These are phyloP conservation scores for Oscheius sp. DNA, from an alignment of 2,888 invertebrate genomes.

Conservation along the genomic window DNA sequence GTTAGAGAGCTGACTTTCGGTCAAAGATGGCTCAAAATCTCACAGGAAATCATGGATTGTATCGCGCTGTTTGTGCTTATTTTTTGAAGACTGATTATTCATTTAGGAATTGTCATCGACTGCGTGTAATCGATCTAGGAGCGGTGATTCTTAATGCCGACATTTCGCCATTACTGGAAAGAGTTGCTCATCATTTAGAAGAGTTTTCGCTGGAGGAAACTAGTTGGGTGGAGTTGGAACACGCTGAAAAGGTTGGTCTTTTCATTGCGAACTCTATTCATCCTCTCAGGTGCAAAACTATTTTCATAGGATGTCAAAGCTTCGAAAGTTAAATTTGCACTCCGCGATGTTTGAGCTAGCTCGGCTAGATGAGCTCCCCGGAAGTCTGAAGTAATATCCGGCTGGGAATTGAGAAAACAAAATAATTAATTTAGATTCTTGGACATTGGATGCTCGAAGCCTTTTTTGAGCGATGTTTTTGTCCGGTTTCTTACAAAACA, in stretches of 20 bases:
- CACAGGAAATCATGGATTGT: slow-evolving; percentile 52
- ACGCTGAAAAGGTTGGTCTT: background rate
- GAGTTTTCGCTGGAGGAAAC: slow-evolving; percentile 46
- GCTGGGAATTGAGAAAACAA: too few species aligned
- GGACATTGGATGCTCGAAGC: slow-evolving; percentile 33
- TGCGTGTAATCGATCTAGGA: slow-evolving; percentile 36
- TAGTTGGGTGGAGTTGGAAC: slow-evolving; percentile 35
- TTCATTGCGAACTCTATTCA: background rate
- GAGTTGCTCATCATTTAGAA: slow-evolving; percentile 28
- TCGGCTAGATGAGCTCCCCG: slow-evolving; percentile 31
- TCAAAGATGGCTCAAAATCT: slow-evolving; percentile 54
- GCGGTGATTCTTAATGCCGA: slow-evolving; percentile 43
- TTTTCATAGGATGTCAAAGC: slow-evolving; percentile 28
- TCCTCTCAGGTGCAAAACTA: slow-evolving; percentile 27
- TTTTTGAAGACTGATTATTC: background rate
- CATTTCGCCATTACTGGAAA: slow-evolving; percentile 29
- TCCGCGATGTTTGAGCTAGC: slow-evolving; percentile 37
- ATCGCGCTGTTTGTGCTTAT: slow-evolving; percentile 42
- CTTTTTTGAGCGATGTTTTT: slow-evolving; percentile 30
- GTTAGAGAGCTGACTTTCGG: slow-evolving; percentile 54
- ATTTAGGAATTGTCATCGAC: slow-evolving; percentile 35
- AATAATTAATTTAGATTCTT: slow-evolving; percentile 21
- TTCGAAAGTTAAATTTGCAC: slow-evolving; percentile 34
- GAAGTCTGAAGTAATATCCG: slow-evolving; percentile 30
- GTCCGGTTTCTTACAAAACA: slow-evolving; percentile 33